Evolutionary conservation across 2,888 invertebrate species (phyloP), one percentile per base, ranked within the genome.

Genomic region (Himalopsyche anomala): DNA sequence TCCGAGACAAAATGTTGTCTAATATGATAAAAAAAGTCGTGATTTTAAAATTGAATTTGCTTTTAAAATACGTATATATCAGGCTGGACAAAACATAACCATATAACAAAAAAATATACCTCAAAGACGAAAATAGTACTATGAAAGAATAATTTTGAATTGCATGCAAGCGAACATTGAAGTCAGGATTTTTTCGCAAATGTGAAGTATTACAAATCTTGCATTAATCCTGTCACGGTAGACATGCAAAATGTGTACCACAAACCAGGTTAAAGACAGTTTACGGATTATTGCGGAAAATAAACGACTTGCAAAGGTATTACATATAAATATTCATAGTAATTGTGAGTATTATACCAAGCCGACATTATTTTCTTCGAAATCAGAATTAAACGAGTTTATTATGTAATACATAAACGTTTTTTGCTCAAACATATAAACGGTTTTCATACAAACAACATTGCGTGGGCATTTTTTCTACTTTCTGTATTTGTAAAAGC

Each of bases 361-460:
- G 8, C 38, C 38, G 12, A 38, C 74, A 74, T 74, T 74, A 74
- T 74, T 74, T 74, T 74, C 74, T 74, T 74, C 74, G 74, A 74
- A 74, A 74, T 74, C 74, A 74, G 74, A 74, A 74, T 74, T 15
- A 74, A 74, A 74, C 74, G 74, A 38, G 74, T 74, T 74, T 74
- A 36, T 74, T 74, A 36, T 36, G 74, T 36, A 74, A 74, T 15
- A 74, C 38, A 74, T 74, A 74, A 74, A 74, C 36, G 74, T 74
- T 74, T 74, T 74, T 74, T 74, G 74, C 74, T 74, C 36, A 28
- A 36, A 12, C 74, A 28, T 38, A 36, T 74, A 74, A 74, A 74
- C 74, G 74, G 36, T 74, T 74, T 74, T 74, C 74, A 74, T 74
- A 38, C 38, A 74, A 74, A 74, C 15, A 74, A 9, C 12, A 38